Percentiles rank a stretch among this genome's conserved stretches.
Conservation (phyloP, 2,888 invertebrate species). For the Anthrax anthrax region DNA sequence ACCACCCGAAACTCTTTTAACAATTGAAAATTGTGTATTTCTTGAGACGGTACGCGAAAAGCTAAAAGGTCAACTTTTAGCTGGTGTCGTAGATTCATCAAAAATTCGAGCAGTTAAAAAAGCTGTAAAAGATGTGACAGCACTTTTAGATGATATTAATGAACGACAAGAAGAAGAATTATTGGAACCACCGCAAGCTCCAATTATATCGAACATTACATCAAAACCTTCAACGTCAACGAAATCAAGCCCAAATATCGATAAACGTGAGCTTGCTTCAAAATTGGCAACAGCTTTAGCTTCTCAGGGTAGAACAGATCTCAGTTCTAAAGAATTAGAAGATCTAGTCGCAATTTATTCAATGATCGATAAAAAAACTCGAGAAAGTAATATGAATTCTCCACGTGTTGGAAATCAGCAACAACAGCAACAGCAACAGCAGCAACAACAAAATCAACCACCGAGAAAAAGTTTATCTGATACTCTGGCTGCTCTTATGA, state of each 20-base stretch:
- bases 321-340: slow-evolving; percentile 62
- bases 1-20: slow-evolving; percentile 51
- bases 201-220: slow-evolving; percentile 6
- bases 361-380: slow-evolving; percentile 24
- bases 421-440: background rate
- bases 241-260: slow-evolving; percentile 23
- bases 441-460: no score
- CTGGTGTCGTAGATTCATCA: slow-evolving; percentile 41
- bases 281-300: slow-evolving; percentile 63
- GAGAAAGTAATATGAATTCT: slow-evolving; percentile 8
- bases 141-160: slow-evolving; percentile 44
- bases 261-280: slow-evolving; percentile 44
- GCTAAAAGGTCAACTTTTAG: slow-evolving; percentile 44
- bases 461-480: background rate
- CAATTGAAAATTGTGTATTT: slow-evolving; percentile 48
- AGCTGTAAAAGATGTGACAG: slow-evolving; percentile 56
- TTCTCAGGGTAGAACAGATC: slow-evolving; percentile 68
- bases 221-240: background rate
- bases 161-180: slow-evolving; percentile 29
- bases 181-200: slow-evolving; percentile 15
- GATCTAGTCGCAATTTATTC: slow-evolving; percentile 58
- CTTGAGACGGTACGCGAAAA: slow-evolving; percentile 29
- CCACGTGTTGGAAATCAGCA: slow-evolving; percentile 13
- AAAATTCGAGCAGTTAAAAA: slow-evolving; percentile 54
- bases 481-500: background rate